phyloP scores from a whole-genome alignment of 2,113 vertebrate genomes.

The Panurus biarmicus region DNA sequence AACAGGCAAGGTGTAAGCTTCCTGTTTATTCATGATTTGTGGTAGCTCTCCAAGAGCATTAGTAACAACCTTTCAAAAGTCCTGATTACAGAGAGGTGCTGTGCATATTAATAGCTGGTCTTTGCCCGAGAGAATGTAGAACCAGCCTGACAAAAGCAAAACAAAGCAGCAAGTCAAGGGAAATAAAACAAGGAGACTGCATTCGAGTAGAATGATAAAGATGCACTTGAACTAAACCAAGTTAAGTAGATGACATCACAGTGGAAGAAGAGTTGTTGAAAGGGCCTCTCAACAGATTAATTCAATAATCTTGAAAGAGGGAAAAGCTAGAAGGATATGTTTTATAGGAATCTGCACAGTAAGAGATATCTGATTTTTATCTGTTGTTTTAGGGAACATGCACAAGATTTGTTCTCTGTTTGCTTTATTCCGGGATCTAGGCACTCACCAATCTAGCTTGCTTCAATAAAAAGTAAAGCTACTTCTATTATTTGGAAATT shows the following conservation, averaged over 20 bases:
- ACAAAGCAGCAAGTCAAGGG: not conserved
- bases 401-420: not conserved
- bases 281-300: not conserved
- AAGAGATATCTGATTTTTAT: not conserved
- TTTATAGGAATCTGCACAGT: not conserved
- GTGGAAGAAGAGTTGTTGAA: slow-evolving; percentile 2
- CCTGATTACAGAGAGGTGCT: slow-evolving; percentile 73
- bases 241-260: slow-evolving; percentile 33
- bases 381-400: not conserved
- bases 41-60: slow-evolving; percentile 66
- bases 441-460: not conserved
- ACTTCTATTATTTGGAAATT: not conserved
- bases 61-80: slow-evolving; percentile 74
- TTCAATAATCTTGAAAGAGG: not conserved
- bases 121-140: slow-evolving; percentile 39
- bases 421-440: not conserved
- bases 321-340: not conserved
- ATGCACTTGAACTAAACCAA: slow-evolving; percentile 45
- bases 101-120: slow-evolving; percentile 74
- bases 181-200: not conserved
- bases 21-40: slow-evolving; percentile 71
- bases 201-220: slow-evolving; percentile 57
- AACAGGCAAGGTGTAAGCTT: slow-evolving; percentile 39
- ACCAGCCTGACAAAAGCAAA: slow-evolving; percentile 51
- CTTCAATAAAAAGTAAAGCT: not conserved